phyloP scores from a whole-genome alignment of 2,797 vertebrate genomes.

The Crocodylus rhombifer region DNA sequence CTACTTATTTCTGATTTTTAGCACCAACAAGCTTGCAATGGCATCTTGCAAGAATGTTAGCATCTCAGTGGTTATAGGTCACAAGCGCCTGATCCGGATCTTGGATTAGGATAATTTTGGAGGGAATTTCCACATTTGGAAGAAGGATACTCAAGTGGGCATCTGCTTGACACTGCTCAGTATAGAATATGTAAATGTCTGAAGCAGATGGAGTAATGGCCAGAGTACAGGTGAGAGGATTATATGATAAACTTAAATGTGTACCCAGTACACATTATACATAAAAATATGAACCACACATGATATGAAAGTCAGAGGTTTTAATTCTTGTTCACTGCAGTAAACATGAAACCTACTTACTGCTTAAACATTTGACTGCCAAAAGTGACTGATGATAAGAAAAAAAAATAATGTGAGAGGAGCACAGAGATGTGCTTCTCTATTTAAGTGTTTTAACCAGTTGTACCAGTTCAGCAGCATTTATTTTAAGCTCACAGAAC shows the following conservation, averaged over 20 bases:
- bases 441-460: constrained; percentile 43
- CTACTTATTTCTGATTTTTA: background rate
- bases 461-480: constrained; percentile 47
- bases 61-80: background rate
- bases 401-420: constrained; percentile 16
- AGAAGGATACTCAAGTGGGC: background rate
- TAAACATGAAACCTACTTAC: constrained; percentile 30
- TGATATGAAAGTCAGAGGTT: constrained; percentile 34
- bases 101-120: background rate
- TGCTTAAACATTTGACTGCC: background rate
- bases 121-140: background rate
- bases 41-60: background rate
- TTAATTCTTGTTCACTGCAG: constrained; percentile 27
- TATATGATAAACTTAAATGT: background rate
- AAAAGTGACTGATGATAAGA: background rate
- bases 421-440: constrained; percentile 30
- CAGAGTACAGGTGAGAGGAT: background rate
- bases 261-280: background rate
- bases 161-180: background rate
- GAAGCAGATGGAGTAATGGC: background rate
- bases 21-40: background rate
- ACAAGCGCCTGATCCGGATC: background rate
- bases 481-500: constrained; percentile 64
- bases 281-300: background rate
- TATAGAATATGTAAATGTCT: background rate